Evolutionary conservation across 2,888 invertebrate species (phyloP).

Genomic region (Xestia sexstrigata): DNA sequence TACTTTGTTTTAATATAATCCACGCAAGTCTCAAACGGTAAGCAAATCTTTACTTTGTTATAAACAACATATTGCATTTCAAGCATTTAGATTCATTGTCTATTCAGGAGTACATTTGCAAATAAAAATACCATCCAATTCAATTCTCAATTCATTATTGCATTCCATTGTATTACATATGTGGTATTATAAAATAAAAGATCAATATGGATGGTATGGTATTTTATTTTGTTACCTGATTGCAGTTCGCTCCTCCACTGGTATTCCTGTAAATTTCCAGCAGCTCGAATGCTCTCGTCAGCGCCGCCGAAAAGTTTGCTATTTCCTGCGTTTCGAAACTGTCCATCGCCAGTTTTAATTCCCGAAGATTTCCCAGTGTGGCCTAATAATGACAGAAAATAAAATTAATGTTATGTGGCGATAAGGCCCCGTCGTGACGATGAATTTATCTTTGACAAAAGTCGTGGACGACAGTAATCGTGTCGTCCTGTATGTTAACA

Average conservation of each 20-base stretch:
- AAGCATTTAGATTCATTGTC: neutral
- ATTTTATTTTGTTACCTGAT: conserved; percentile 77
- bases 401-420: conserved; percentile 1
- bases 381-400: conserved; percentile 91
- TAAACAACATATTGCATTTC: neutral
- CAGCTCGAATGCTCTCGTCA: conserved; percentile 97
- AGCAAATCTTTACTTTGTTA: conserved; percentile 1
- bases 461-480: no score
- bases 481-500: no score
- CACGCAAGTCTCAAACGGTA: neutral
- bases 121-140: no score
- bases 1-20: neutral
- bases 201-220: no score
- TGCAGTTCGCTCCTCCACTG: conserved; percentile 92
- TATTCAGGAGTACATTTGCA: neutral
- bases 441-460: no score
- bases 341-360: conserved; percentile 95
- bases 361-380: conserved; percentile 95
- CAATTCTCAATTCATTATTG: no score
- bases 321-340: conserved; percentile 95
- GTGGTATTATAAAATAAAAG: no score
- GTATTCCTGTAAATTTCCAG: conserved; percentile 92
- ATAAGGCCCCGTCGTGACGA: neutral
- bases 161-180: no score
- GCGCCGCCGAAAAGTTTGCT: conserved; percentile 97